Conservation (phyloP, 2,888 invertebrate species). For the Syrista parreyssii region DNA sequence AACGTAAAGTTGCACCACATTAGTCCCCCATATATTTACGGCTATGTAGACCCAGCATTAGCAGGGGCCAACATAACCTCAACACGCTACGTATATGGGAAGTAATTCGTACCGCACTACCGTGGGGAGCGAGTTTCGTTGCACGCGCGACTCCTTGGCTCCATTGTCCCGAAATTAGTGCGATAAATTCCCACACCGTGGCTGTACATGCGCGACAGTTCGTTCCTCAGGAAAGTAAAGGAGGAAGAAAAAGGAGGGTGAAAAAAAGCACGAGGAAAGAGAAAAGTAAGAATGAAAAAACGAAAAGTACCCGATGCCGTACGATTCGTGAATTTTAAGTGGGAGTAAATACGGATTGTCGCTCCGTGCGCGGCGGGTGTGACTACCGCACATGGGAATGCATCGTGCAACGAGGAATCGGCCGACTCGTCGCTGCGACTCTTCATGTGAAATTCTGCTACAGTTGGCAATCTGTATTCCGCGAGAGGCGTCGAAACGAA, state of each 20-base stretch:
- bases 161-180: constrained; percentile 55
- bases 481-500: too few relatives aligned
- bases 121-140: not conserved
- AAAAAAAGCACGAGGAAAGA: constrained; percentile 24
- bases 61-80: constrained; percentile 41
- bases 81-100: constrained; percentile 46
- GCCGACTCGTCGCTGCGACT: too few relatives aligned
- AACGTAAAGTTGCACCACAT: constrained; percentile 54
- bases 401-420: too few relatives aligned
- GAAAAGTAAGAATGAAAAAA: not conserved
- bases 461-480: too few relatives aligned
- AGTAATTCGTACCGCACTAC: constrained; percentile 46
- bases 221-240: constrained; percentile 5
- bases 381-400: constrained; percentile 3
- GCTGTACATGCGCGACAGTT: constrained; percentile 18
- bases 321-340: constrained; percentile 30
- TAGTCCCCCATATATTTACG: constrained; percentile 57
- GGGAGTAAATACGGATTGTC: constrained; percentile 24
- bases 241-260: constrained; percentile 23
- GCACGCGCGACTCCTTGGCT: constrained; percentile 10
- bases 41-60: constrained; percentile 41
- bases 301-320: constrained; percentile 4
- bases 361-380: constrained; percentile 19
- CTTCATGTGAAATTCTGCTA: too few relatives aligned
- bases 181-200: constrained; percentile 43